Percentiles rank a stretch among this genome's conserved stretches.
Evolutionary conservation across 2,888 invertebrate genomes (phyloP).

Genomic region (Drosophila diplacantha): DNA sequence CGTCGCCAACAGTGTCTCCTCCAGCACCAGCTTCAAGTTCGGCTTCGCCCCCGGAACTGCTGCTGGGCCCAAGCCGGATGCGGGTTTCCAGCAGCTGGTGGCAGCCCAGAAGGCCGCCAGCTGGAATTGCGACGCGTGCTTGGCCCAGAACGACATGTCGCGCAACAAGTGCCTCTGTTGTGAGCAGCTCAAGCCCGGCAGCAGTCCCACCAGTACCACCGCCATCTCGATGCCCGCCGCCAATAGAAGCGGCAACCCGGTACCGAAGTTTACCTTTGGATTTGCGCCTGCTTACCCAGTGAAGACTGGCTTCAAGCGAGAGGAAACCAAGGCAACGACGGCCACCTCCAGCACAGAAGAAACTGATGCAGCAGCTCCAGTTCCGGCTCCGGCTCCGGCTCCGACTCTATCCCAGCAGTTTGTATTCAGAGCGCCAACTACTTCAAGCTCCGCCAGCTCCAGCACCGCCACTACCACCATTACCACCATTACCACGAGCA

Average conservation of each 20-base stretch:
- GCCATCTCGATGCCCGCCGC: not conserved
- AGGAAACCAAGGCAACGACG: conserved; percentile 28
- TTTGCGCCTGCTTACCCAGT: conserved; percentile 51
- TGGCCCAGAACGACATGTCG: conserved; percentile 80
- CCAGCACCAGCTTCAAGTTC: conserved; percentile 46
- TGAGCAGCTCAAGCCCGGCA: conserved; percentile 79
- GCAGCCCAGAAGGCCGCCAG: conserved; percentile 74
- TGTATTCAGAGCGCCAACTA: conserved; percentile 19
- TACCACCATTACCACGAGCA: not conserved
- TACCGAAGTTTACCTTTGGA: conserved; percentile 75
- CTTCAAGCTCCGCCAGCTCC: conserved; percentile 6
- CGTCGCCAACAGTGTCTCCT: conserved; percentile 14
- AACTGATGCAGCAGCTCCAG: conserved; percentile 1
- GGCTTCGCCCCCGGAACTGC: conserved; percentile 39
- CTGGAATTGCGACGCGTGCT: conserved; percentile 83
- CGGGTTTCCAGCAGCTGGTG: conserved; percentile 75
- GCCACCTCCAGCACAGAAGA: conserved; percentile 40
- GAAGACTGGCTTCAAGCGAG: conserved; percentile 26
- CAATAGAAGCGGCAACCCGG: conserved; percentile 23
- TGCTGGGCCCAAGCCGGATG: conserved; percentile 51
- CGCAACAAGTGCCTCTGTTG: conserved; percentile 81
- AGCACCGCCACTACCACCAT: conserved; percentile 1
- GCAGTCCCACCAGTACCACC: conserved; percentile 24
- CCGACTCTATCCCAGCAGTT: conserved; percentile 6
- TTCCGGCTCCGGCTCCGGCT: conserved; percentile 1